These are phyloP conservation scores for Leptinotarsa lineolata DNA, from an alignment of 1,140 invertebrate genomes.

Conservation along the genomic window DNA sequence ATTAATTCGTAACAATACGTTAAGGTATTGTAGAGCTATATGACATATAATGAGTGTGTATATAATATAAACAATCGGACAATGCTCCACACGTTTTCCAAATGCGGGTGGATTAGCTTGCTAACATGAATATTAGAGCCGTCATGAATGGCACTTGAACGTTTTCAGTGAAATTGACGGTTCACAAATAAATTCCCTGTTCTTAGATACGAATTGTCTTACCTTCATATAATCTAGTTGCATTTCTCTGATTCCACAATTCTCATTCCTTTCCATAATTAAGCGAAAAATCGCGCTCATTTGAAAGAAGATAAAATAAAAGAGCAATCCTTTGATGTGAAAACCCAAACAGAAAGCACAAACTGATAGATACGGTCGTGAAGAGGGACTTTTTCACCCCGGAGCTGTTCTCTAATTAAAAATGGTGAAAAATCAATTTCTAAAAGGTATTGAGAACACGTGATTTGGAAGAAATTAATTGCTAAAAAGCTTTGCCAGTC, in stretches of 20 bases:
- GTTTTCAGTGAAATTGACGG: too few relatives aligned
- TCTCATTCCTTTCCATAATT: constrained; percentile 26
- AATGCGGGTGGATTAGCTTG: too few relatives aligned
- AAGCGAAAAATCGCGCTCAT: constrained; percentile 32
- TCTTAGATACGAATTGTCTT: too few relatives aligned
- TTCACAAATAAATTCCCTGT: too few relatives aligned
- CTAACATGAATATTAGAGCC: too few relatives aligned
- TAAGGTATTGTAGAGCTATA: too few relatives aligned
- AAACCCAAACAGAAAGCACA: constrained; percentile 37
- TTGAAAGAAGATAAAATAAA: constrained; percentile 35
- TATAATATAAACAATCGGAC: too few relatives aligned
- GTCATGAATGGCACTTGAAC: too few relatives aligned
- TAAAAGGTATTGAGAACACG: constrained; percentile 48
- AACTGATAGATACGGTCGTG: constrained; percentile 42
- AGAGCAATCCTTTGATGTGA: constrained; percentile 43
- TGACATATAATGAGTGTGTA: too few relatives aligned
- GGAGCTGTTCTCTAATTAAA: constrained; percentile 46
- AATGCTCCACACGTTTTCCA: too few relatives aligned
- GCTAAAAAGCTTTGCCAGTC: constrained; percentile 34
- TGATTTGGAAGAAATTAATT: constrained; percentile 53
- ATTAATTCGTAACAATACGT: too few relatives aligned
- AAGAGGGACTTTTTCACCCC: constrained; percentile 30
- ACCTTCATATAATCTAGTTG: constrained; percentile 13
- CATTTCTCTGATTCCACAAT: constrained; percentile 14
- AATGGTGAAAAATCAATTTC: constrained; percentile 39